Evolutionary conservation across 1,140 invertebrate genomes (phyloP).

Genomic region (Drosophila pachea): DNA sequence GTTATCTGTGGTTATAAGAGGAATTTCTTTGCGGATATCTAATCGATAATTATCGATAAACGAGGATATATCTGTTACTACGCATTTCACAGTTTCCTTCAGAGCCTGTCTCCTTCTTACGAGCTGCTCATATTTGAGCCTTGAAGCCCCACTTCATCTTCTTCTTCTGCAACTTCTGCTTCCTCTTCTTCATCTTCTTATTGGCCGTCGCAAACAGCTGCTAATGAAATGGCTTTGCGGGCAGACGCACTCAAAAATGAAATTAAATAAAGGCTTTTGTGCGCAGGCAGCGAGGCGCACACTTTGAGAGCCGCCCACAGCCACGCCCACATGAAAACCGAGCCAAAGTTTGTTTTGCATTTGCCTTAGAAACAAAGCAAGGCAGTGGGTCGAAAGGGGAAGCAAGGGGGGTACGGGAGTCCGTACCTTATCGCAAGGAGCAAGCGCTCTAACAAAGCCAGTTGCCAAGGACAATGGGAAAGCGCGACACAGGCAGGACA

Average conservation of each 20-base stretch:
- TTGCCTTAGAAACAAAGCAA: constrained; percentile 39
- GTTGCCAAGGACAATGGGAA: constrained; percentile 50
- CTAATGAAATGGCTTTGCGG: constrained; percentile 51
- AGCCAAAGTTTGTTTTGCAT: constrained; percentile 54
- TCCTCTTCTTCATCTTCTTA: too few species aligned
- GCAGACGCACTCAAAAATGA: constrained; percentile 52
- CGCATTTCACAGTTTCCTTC: too few species aligned
- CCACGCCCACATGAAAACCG: constrained; percentile 23
- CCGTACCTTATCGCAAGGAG: constrained; percentile 38
- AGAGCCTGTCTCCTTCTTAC: too few species aligned
- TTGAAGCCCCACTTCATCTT: background rate
- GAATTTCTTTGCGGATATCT: too few species aligned
- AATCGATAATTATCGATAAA: too few species aligned
- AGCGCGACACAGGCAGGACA: constrained; percentile 38
- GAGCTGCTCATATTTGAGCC: too few species aligned
- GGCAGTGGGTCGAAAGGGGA: background rate
- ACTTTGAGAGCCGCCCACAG: constrained; percentile 11
- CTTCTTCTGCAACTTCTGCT: background rate
- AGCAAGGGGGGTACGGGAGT: background rate
- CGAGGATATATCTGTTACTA: too few species aligned
- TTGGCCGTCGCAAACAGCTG: constrained; percentile 2
- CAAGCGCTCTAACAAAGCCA: constrained; percentile 40
- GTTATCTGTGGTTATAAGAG: too few species aligned
- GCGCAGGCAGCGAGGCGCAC: constrained; percentile 43
- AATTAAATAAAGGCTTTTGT: constrained; percentile 68